phyloP scores from a whole-genome alignment of 2,888 invertebrate genomes.

The Daptonema setosum region DNA sequence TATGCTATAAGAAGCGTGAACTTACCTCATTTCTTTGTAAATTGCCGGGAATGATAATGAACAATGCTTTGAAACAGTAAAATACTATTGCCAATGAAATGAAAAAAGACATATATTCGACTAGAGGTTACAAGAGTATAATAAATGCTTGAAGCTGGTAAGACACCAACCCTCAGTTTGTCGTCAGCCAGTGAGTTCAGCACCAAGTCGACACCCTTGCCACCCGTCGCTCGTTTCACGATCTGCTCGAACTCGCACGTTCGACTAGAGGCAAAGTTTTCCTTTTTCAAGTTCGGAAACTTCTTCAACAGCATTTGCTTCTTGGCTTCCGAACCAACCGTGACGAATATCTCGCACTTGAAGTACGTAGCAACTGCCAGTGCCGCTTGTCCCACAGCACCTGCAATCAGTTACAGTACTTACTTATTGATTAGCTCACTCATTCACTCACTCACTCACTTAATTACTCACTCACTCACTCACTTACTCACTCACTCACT shows the following conservation, averaged over 20 bases:
- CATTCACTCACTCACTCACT: too few species aligned
- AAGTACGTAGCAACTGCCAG: conserved; percentile 67
- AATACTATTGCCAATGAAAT: too few species aligned
- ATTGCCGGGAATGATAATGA: conserved; percentile 58
- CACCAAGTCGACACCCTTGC: conserved; percentile 71
- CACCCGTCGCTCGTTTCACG: conserved; percentile 50
- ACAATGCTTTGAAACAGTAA: too few species aligned
- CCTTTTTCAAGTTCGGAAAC: conserved; percentile 53
- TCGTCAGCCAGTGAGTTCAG: conserved; percentile 79
- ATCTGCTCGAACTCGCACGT: conserved; percentile 68
- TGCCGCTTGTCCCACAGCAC: conserved; percentile 90
- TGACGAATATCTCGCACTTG: conserved; percentile 67
- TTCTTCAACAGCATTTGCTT: not conserved
- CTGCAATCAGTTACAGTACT: too few species aligned
- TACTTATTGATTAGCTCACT: too few species aligned
- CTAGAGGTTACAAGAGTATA: too few species aligned
- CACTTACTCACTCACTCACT: too few species aligned
- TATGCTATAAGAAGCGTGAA: too few species aligned
- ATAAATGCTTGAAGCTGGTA: too few species aligned
- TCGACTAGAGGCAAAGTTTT: conserved; percentile 71
- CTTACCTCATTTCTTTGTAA: conserved; percentile 52
- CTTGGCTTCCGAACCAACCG: conserved; percentile 40
- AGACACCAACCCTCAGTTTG: conserved; percentile 42
- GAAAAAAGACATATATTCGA: too few species aligned
- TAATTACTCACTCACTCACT: too few species aligned